Evolutionary conservation across 2,888 invertebrate genomes (phyloP).

Genomic region (Hypolimnas misippus): DNA sequence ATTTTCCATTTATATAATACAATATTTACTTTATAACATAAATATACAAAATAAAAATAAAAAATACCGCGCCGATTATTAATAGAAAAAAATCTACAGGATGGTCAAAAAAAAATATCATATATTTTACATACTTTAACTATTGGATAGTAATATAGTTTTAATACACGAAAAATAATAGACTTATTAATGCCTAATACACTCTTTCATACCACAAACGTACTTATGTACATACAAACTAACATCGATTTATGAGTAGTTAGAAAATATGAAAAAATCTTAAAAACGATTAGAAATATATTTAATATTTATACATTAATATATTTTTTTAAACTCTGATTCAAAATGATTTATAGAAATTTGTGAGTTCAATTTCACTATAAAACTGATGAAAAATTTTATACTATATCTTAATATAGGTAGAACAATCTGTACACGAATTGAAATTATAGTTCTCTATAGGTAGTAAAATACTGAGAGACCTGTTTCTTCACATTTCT

Average conservation of each 20-base stretch:
- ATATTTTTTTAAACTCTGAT: slow-evolving; percentile 24
- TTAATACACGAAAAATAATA: slow-evolving; percentile 10
- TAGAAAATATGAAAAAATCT: slow-evolving; percentile 32
- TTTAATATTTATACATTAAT: slow-evolving; percentile 27
- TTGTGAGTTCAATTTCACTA: slow-evolving; percentile 22
- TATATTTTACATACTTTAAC: background rate
- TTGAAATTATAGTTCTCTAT: slow-evolving; percentile 17
- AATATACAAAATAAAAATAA: background rate
- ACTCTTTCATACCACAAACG: slow-evolving; percentile 26
- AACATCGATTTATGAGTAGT: slow-evolving; percentile 22
- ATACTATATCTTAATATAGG: slow-evolving; percentile 20
- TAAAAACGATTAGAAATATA: slow-evolving; percentile 27
- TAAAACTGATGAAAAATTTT: slow-evolving; percentile 14
- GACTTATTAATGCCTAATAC: slow-evolving; percentile 10
- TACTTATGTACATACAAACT: slow-evolving; percentile 33
- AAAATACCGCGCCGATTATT: background rate
- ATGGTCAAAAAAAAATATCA: slow-evolving; percentile 1
- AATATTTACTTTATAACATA: slow-evolving; percentile 14
- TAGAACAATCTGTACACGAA: slow-evolving; percentile 20
- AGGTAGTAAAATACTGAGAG: background rate
- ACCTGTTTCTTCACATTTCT: background rate
- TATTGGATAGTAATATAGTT: slow-evolving; percentile 10
- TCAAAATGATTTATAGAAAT: slow-evolving; percentile 25
- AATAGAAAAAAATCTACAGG: background rate
- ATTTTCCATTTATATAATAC: background rate